phyloP scores from a whole-genome alignment of 1,140 invertebrate species.

The Aricia agestis region DNA sequence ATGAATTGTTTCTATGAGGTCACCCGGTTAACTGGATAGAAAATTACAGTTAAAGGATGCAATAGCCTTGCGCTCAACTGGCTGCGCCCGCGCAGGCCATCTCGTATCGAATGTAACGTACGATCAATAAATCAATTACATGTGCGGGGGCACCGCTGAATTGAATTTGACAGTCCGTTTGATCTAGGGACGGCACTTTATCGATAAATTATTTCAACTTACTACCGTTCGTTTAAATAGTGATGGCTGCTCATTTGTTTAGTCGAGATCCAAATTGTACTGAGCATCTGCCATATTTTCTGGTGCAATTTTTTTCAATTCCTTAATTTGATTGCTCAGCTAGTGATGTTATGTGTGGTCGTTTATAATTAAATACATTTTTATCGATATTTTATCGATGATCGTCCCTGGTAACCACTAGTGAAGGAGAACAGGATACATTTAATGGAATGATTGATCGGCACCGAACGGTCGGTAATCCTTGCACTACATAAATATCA shows the following conservation, averaged over 20 bases:
- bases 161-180: conserved; percentile 72
- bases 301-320: background rate
- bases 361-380: background rate
- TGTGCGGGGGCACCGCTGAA: conserved; percentile 68
- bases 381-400: conserved; percentile 23
- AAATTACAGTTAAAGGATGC: conserved; percentile 64
- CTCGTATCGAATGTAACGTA: conserved; percentile 71
- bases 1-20: conserved; percentile 57
- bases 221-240: background rate
- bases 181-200: conserved; percentile 50
- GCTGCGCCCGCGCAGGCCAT: conserved; percentile 48
- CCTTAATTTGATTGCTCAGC: too few species aligned
- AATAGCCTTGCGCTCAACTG: conserved; percentile 46
- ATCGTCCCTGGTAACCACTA: conserved; percentile 42
- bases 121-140: conserved; percentile 75
- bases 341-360: background rate
- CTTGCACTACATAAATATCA: conserved; percentile 74
- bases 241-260: background rate
- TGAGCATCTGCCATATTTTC: background rate
- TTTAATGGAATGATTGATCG: conserved; percentile 76
- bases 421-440: conserved; percentile 68
- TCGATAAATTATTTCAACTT: conserved; percentile 33
- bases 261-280: background rate
- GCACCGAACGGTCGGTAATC: conserved; percentile 68
- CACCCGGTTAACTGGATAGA: conserved; percentile 61